phyloP scores from a whole-genome alignment of 2,797 vertebrate genomes.

The Sylvia borin region DNA sequence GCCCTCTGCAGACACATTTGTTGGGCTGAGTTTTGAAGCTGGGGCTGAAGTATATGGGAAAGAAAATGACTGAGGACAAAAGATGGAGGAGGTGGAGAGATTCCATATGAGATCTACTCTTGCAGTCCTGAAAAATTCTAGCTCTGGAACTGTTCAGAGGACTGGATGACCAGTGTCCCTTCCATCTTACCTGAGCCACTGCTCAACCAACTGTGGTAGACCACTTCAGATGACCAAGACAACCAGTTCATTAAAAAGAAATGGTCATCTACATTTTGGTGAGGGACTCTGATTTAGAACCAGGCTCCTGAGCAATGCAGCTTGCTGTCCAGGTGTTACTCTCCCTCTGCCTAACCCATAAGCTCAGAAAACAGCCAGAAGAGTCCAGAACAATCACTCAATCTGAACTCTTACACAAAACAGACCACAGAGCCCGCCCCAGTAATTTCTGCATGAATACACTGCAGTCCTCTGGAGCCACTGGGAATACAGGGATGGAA shows the following conservation, averaged over 20 bases:
- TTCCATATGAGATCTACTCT: neutral
- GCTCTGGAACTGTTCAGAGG: neutral
- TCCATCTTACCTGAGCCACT: neutral
- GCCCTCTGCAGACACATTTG: neutral
- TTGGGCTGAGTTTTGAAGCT: neutral
- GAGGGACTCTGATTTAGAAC: neutral
- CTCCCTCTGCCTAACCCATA: neutral
- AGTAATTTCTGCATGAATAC: conserved; percentile 49
- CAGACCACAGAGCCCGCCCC: conserved; percentile 17
- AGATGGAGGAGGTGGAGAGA: neutral
- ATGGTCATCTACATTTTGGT: neutral
- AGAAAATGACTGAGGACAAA: neutral
- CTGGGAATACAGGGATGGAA: conserved; percentile 42
- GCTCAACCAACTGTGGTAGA: neutral
- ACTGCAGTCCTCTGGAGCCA: conserved; percentile 19
- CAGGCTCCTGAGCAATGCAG: neutral
- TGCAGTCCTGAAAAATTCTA: neutral
- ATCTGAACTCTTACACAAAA: conserved; percentile 46
- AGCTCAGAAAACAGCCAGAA: conserved; percentile 27
- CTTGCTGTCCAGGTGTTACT: neutral
- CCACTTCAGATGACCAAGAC: neutral
- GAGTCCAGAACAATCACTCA: neutral
- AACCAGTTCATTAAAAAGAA: neutral
- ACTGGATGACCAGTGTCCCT: neutral
- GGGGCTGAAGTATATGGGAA: neutral